Base-by-base conservation (phyloP, 2,797 vertebrate genomes). In the Nyctibius grandis region DNA sequence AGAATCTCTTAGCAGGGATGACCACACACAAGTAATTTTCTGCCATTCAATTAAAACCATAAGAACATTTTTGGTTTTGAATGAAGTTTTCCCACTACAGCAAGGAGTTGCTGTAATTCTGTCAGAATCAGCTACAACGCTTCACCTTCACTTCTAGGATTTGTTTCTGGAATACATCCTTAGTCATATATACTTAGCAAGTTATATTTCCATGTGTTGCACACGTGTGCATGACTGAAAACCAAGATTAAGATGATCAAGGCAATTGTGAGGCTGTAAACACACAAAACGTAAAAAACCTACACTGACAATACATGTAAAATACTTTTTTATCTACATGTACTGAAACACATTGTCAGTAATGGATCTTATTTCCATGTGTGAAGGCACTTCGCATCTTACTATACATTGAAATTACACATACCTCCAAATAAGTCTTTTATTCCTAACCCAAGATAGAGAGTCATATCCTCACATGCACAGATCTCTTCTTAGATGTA, bases 31-130 rank as follows among this genome's bases (percentile, higher is more conserved):
- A 85, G 64, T 75, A 36, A 70, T 94, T 93, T 96, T 83, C 64
- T 92, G 61, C 38, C 80, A 61, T 61, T 93, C 79, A 95, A 42
- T 95, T 97, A 95, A 97, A 97, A 95, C 72, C 87, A 88, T 78
- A 95, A 93, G 85, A 91, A 74, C 54, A 83, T 75, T 94, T 70
- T 63, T 59, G 44, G 50, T 18, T 86, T 76, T 82, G 77, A 94
- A 90, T 48, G 89, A 44, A 84, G 31, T 72, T 79, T 93, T 94
- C 90, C 69, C 68, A 84, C 40, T 65, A 60, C 28, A 86, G 57
- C 31, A 88, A 89, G 38, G 38, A 88, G 54, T 69, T 96, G 76
- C 42, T 91, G 85, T 69, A 88, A 54, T 88, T 89, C 69, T 59
- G 83, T 50, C 45, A 68, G 38, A 75, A 54, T 75, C 53, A 65